Base-by-base conservation (phyloP, 2,797 vertebrate species). In the Tapera naevia region DNA sequence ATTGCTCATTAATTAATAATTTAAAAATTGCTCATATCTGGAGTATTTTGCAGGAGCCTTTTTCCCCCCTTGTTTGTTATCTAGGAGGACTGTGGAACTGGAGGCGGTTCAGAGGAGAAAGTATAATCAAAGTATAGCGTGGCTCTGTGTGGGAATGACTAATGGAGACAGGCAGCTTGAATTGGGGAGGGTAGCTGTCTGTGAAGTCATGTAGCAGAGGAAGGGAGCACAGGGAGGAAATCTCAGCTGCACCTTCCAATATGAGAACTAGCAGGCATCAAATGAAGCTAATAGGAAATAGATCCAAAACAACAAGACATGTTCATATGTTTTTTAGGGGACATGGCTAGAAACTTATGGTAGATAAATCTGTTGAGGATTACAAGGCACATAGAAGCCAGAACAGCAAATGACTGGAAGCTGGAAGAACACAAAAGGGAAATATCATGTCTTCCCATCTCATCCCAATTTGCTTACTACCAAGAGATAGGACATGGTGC, bases 151-250 rank as follows among this genome's bases (percentile, higher is more conserved):
- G 32, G 30, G 37, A 88, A 27, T 54, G 19, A 17, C 45, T 93
- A 39, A 65, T 0, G 0, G 51, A 82, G 37, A 35, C 2, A 6
- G 28, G 25, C 13, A 79, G 4, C 37, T 87, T 5, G 3, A 30
- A 45, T 48, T 39, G 28, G 30, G 17, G 16, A 41, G 37, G 5
- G 45, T 45, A 6, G 3, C 50, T 45, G 3, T 33, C 16, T 28
- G 4, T 84, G 41, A 69, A 53, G 30, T 56, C n/a, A 39, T 6
- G 17, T 6, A 37, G 37, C 64, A 71, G 32, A 67, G 79, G 9
- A 35, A 33, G 73, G 18, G 21, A 62, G 33, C 0, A 0, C 25
- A 37, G 33, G 10, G 9, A 48, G 67, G 11, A 81, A 17, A 30
- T 86, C 5, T 23, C 83, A 19, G 13, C 43, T 84, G 70, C 33